Conservation (phyloP, 2,113 vertebrate species). For the Galemys pyrenaicus region DNA sequence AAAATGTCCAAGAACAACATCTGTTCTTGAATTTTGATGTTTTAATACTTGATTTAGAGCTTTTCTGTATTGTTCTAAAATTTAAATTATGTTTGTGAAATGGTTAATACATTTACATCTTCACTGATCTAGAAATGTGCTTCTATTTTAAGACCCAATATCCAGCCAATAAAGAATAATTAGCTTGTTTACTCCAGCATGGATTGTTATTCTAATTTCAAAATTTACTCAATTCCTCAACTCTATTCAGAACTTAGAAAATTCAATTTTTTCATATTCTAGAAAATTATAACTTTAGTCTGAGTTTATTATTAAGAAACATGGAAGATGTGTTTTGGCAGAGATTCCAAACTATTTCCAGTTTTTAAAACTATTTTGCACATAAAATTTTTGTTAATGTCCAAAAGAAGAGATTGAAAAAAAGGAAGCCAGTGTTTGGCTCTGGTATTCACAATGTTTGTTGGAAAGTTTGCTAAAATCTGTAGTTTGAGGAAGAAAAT, state of each 20-base stretch:
- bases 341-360: background rate
- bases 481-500: background rate
- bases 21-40: background rate
- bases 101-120: background rate
- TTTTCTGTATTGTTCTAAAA: background rate
- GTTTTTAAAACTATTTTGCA: slow-evolving; percentile 4
- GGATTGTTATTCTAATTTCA: background rate
- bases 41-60: background rate
- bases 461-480: background rate
- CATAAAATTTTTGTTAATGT: background rate
- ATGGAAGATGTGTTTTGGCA: background rate
- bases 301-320: background rate
- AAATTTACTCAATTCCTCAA: background rate
- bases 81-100: background rate
- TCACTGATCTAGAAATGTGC: background rate
- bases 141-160: background rate
- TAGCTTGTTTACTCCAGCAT: background rate
- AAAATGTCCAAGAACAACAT: background rate
- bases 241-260: background rate
- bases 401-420: background rate
- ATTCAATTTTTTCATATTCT: background rate
- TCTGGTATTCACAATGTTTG: background rate
- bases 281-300: background rate
- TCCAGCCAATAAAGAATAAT: background rate
- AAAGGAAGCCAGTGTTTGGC: background rate